These are phyloP conservation scores for Thereva unica DNA, from an alignment of 2,888 invertebrate species.

Conservation along the genomic window DNA sequence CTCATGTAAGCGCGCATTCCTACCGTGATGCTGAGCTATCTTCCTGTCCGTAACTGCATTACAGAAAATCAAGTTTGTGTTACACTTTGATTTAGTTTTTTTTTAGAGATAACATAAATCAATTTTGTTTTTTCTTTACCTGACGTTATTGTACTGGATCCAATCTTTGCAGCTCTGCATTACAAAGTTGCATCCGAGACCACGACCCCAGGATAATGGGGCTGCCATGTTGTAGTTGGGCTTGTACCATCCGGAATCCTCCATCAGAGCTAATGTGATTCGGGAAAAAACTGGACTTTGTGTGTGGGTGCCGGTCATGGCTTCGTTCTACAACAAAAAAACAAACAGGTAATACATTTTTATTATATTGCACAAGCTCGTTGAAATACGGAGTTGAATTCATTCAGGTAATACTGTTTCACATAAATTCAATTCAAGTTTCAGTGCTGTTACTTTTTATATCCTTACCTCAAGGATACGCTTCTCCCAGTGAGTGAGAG, in stretches of 20 bases:
- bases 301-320: conserved; percentile 99
- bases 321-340: conserved; percentile 92
- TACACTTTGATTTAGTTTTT: background rate
- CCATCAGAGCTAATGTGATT: conserved; percentile 94
- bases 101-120: background rate
- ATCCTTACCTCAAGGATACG: conserved; percentile 88
- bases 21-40: background rate
- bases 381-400: background rate
- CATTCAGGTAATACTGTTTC: background rate
- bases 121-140: conserved; percentile 57
- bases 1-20: background rate
- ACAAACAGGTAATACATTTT: background rate
- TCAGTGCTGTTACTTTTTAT: background rate
- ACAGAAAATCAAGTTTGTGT: background rate
- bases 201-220: conserved; percentile 86
- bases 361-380: background rate
- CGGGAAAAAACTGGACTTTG: conserved; percentile 96
- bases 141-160: conserved; percentile 78
- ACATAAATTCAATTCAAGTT: no score
- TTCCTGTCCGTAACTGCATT: background rate
- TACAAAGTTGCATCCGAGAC: conserved; percentile 92
- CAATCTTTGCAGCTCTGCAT: conserved; percentile 95
- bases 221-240: conserved; percentile 89
- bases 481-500: conserved; percentile 98
- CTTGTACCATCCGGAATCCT: conserved; percentile 97